These are phyloP conservation scores for Chaetops frenatus DNA, from an alignment of 2,113 vertebrate species.

Conservation along the genomic window DNA sequence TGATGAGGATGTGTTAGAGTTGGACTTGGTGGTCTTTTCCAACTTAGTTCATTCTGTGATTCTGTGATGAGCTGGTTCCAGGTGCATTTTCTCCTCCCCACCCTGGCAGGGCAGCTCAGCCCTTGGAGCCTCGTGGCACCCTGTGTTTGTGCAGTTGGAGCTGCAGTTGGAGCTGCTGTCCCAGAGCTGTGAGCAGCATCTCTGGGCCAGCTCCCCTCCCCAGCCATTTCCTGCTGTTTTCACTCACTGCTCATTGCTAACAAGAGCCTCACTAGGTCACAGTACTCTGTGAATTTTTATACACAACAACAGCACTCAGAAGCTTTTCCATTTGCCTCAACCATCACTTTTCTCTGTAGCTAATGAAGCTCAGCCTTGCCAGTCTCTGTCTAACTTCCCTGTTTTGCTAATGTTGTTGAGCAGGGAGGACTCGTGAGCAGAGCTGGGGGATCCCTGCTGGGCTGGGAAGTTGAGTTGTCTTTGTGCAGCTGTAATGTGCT, in stretches of 20 bases:
- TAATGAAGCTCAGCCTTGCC: background rate
- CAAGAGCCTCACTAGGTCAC: background rate
- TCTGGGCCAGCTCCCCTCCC: background rate
- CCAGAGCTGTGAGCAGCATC: rapidly evolving
- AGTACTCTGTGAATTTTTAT: background rate
- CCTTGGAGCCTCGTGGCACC: rapidly evolving
- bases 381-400: background rate
- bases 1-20: too few relatives aligned
- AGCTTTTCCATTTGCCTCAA: background rate
- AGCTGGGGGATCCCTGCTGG: background rate
- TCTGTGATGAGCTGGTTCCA: background rate
- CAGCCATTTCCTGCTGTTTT: background rate
- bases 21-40: too few relatives aligned
- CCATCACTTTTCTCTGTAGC: background rate
- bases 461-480: background rate
- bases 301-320: background rate
- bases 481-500: background rate
- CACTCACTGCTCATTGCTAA: background rate
- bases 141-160: background rate
- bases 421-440: background rate
- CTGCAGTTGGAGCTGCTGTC: background rate
- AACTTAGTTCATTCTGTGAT: too few relatives aligned
- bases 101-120: rapidly evolving
- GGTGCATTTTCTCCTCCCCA: background rate
- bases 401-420: background rate